Conservation (phyloP, 2,888 invertebrate species). For the Rhyacophila evoluta region DNA sequence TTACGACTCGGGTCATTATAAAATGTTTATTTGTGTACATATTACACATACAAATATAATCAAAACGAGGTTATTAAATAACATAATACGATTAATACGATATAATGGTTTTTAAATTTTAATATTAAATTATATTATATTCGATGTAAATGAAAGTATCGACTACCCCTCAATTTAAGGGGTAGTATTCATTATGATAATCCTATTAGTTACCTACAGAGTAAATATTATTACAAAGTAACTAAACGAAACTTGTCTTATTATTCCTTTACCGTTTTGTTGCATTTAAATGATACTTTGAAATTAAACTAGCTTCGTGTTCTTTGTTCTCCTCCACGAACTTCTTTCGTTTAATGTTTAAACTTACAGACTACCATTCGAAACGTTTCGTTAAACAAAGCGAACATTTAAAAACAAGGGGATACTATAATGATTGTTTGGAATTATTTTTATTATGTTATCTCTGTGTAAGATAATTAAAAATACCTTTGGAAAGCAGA, state of each 20-base stretch:
- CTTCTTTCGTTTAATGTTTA: constrained; percentile 26
- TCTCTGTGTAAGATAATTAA: background rate
- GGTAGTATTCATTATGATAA: too few species aligned
- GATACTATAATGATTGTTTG: constrained; percentile 7
- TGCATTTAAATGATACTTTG: constrained; percentile 46
- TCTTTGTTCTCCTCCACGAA: background rate
- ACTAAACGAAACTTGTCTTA: constrained; percentile 27
- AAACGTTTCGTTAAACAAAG: constrained; percentile 5
- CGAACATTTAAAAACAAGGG: background rate
- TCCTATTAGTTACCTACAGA: background rate
- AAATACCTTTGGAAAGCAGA: background rate
- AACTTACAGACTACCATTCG: background rate
- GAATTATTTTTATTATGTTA: constrained; percentile 10
- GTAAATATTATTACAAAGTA: background rate
- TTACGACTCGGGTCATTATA: too few species aligned
- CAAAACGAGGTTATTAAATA: too few species aligned
- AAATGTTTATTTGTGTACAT: too few species aligned
- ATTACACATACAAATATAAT: too few species aligned
- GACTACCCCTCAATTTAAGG: too few species aligned
- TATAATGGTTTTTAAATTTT: too few species aligned
- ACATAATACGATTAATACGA: too few species aligned
- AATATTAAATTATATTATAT: too few species aligned
- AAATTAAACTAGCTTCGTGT: constrained; percentile 31
- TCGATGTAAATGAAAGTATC: too few species aligned
- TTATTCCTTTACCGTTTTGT: constrained; percentile 47